These are phyloP conservation scores for Proales similis DNA, from an alignment of 1,140 invertebrate genomes.

Conservation along the genomic window DNA sequence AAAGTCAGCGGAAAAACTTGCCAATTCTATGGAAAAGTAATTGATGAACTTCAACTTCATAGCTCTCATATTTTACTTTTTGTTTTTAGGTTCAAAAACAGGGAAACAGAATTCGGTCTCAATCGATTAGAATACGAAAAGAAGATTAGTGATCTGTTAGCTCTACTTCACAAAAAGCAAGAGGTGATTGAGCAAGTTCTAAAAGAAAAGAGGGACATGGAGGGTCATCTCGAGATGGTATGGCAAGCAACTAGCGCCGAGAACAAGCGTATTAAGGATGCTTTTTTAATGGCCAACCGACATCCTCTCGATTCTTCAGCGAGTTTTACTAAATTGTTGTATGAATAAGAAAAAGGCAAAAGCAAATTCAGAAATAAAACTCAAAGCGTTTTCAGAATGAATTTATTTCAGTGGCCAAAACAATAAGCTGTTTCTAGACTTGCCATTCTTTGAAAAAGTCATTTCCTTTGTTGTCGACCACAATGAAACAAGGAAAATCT, in stretches of 20 bases:
- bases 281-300: background rate
- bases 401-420: no score
- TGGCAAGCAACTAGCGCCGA: slow-evolving; percentile 25
- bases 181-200: slow-evolving; percentile 16
- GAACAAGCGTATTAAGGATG: slow-evolving; percentile 12
- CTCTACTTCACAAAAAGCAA: slow-evolving; percentile 31
- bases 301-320: background rate
- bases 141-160: slow-evolving; percentile 11
- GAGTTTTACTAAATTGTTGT: background rate
- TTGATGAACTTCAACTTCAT: background rate
- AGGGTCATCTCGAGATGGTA: slow-evolving; percentile 18
- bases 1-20: slow-evolving; percentile 9
- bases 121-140: slow-evolving; percentile 14
- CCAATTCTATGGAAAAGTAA: background rate
- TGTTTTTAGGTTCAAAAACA: slow-evolving; percentile 5
- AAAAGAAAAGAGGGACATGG: slow-evolving; percentile 29
- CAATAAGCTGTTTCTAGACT: slow-evolving; percentile 42
- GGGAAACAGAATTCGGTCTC: slow-evolving; percentile 16
- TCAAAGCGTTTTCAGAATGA: background rate
- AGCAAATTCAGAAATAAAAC: background rate
- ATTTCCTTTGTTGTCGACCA: slow-evolving; percentile 54
- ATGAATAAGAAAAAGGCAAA: background rate
- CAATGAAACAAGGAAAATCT: slow-evolving; percentile 54
- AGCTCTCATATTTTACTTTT: background rate
- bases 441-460: slow-evolving; percentile 55